phyloP scores from a whole-genome alignment of 2,113 vertebrate genomes.

The Turdus rufiventris region DNA sequence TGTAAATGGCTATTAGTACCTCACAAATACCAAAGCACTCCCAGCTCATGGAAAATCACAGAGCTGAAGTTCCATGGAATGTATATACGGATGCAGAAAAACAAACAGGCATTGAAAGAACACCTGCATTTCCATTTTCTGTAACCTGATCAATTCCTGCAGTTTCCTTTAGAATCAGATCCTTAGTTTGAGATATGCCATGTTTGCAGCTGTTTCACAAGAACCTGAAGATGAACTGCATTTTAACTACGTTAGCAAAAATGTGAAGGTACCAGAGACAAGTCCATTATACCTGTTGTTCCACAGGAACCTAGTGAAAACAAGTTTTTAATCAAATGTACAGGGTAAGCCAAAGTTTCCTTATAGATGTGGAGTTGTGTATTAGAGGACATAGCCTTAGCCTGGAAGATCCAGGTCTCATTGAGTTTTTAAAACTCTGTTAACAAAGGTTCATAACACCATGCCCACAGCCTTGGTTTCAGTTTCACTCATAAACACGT shows the following conservation, averaged over 20 bases:
- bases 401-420: background rate
- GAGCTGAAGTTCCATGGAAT: background rate
- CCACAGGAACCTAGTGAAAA: background rate
- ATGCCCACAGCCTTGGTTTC: background rate
- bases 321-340: background rate
- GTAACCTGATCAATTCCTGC: background rate
- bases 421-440: background rate
- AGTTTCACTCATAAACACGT: background rate
- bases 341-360: background rate
- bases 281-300: background rate
- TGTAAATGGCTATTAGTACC: background rate
- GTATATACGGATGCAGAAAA: background rate
- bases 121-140: background rate
- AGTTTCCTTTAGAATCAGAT: background rate
- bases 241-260: background rate
- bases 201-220: background rate
- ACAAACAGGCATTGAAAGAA: background rate
- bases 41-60: background rate
- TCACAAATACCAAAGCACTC: background rate
- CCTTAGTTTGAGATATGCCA: background rate
- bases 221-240: background rate
- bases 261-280: background rate
- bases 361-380: background rate
- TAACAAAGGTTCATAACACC: background rate
- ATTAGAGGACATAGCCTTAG: rapidly evolving